These are phyloP conservation scores for Dynastes grantii DNA, from an alignment of 2,888 invertebrate species.

Conservation along the genomic window DNA sequence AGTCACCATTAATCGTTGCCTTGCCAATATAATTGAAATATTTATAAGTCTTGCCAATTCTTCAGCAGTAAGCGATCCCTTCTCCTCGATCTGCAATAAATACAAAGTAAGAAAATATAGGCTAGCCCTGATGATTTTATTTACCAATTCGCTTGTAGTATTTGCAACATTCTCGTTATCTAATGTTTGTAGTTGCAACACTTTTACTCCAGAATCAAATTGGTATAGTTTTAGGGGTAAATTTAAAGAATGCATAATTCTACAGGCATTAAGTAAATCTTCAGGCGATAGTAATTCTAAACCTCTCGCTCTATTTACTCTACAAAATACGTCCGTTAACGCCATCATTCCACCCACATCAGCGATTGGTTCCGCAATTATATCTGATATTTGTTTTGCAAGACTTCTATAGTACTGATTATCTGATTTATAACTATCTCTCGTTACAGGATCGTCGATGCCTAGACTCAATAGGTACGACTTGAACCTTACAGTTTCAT, in stretches of 20 bases:
- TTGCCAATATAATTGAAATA: constrained; percentile 91
- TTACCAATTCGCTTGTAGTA: constrained; percentile 78
- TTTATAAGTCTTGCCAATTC: constrained; percentile 88
- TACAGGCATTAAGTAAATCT: constrained; percentile 94
- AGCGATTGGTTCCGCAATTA: constrained; percentile 86
- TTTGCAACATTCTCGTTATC: constrained; percentile 81
- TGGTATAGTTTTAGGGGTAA: constrained; percentile 85
- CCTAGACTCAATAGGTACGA: constrained; percentile 97
- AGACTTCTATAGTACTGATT: constrained; percentile 88
- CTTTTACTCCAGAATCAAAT: constrained; percentile 97
- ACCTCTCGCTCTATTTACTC: constrained; percentile 96
- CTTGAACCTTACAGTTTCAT: constrained; percentile 97
- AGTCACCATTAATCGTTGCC: constrained; percentile 89
- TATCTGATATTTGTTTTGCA: constrained; percentile 88
- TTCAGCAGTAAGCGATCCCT: constrained; percentile 85
- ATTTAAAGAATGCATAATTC: constrained; percentile 75
- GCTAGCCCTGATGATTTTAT: constrained; percentile 26
- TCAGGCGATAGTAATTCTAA: constrained; percentile 97
- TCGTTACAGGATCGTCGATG: constrained; percentile 97
- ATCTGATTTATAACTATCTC: constrained; percentile 90
- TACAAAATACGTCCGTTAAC: constrained; percentile 95
- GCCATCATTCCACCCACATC: constrained; percentile 97
- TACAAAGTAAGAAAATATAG: constrained; percentile 6
- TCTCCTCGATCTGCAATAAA: constrained; percentile 76
- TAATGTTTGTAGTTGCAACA: constrained; percentile 87